phyloP scores from a whole-genome alignment of 1,140 invertebrate species.

The Macrosteles quadrilineatus region DNA sequence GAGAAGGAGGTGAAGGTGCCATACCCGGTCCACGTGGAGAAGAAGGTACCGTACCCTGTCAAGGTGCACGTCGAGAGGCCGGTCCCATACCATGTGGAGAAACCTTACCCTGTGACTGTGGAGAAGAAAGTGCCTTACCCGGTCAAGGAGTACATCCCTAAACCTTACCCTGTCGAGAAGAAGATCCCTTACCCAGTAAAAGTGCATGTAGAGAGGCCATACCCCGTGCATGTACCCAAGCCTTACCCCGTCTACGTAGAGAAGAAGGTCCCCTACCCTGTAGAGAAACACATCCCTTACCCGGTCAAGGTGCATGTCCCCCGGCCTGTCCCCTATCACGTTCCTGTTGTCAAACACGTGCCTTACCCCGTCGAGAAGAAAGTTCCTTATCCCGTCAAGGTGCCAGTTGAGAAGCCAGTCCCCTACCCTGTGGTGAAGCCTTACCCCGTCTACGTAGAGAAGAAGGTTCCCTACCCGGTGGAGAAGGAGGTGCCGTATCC shows the following conservation, averaged over 20 bases:
- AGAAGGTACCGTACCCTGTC: conserved; percentile 68
- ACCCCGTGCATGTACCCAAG: conserved; percentile 51
- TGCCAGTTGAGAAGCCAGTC: conserved; percentile 37
- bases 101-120: conserved; percentile 46
- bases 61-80: conserved; percentile 74
- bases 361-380: conserved; percentile 42
- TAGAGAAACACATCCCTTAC: conserved; percentile 15
- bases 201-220: conserved; percentile 56
- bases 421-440: conserved; percentile 21
- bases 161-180: conserved; percentile 59
- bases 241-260: conserved; percentile 44
- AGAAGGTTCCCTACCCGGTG: conserved; percentile 25
- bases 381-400: conserved; percentile 61
- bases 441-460: conserved; percentile 13
- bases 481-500: conserved; percentile 27
- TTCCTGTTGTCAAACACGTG: conserved; percentile 15
- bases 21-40: conserved; percentile 64
- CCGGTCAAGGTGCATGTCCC: conserved; percentile 66
- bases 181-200: conserved; percentile 74
- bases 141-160: conserved; percentile 63
- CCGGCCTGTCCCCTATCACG: conserved; percentile 33
- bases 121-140: conserved; percentile 57
- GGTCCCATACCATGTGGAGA: conserved; percentile 35
- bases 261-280: conserved; percentile 48
- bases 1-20: conserved; percentile 60